Evolutionary conservation across 2,113 vertebrate species (phyloP).

Genomic region (Astur gentilis): DNA sequence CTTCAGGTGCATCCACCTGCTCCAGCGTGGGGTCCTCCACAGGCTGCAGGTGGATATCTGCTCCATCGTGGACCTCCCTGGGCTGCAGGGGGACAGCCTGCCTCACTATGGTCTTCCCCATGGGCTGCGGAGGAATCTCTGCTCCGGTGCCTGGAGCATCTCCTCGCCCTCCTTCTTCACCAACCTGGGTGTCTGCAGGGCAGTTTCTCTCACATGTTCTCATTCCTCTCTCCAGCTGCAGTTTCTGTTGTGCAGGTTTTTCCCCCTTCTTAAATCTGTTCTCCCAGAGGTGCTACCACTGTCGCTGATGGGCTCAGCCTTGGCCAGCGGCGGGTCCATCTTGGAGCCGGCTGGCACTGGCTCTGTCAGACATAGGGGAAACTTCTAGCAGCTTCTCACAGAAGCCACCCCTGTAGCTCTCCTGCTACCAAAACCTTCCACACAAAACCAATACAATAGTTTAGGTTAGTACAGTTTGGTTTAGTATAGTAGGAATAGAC

Average conservation of each 20-base stretch:
- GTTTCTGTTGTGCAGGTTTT: background rate
- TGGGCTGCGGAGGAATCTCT: background rate
- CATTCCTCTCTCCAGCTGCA: background rate
- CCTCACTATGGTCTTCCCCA: background rate
- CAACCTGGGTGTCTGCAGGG: background rate
- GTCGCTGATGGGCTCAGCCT: fast-evolving
- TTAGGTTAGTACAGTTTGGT: background rate
- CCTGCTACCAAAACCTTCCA: background rate
- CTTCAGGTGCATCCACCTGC: background rate
- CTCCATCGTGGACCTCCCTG: background rate
- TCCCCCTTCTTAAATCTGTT: too few species aligned
- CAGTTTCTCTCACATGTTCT: background rate
- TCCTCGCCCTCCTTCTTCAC: background rate
- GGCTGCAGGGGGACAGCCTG: background rate
- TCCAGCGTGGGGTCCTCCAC: fast-evolving
- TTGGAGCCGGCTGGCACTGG: fast-evolving
- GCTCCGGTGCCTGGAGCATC: background rate
- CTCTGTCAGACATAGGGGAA: background rate
- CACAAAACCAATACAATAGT: background rate
- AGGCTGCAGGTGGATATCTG: background rate
- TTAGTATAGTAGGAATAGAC: background rate
- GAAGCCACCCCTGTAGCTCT: background rate
- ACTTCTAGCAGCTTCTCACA: background rate
- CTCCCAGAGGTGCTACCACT: fast-evolving
- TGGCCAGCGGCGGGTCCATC: fast-evolving